These are phyloP conservation scores for Oncorhynchus nerka DNA, from an alignment of 2,113 vertebrate genomes.

Conservation along the genomic window DNA sequence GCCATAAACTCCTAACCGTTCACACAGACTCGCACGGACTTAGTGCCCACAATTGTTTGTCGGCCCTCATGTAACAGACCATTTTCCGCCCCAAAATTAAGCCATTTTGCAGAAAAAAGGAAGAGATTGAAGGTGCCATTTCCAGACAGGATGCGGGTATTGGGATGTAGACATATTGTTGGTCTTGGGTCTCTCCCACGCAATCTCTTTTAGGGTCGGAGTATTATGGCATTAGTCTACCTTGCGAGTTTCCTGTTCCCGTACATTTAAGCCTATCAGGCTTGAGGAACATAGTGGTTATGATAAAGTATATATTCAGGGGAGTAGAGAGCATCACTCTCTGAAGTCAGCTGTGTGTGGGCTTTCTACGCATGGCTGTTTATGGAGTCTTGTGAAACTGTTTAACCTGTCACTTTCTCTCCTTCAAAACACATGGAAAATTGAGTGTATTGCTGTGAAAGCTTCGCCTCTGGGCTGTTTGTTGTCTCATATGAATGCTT, in stretches of 20 bases:
- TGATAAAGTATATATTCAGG: constrained; percentile 36
- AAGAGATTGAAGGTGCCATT: constrained; percentile 56
- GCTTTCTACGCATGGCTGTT: constrained; percentile 32
- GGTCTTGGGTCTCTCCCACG: constrained; percentile 72
- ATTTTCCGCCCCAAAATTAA: constrained; percentile 53
- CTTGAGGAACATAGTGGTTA: constrained; percentile 51
- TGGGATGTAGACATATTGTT: constrained; percentile 63
- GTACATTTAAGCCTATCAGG: constrained; percentile 62
- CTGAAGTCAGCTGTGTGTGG: constrained; percentile 67
- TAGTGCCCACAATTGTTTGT: constrained; percentile 59
- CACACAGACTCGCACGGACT: constrained; percentile 46
- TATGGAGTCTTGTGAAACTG: not conserved
- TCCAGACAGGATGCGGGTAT: constrained; percentile 72
- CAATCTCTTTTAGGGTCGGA: constrained; percentile 32
- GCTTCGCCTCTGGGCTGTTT: no score
- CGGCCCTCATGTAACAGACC: constrained; percentile 45
- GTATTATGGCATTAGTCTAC: constrained; percentile 28
- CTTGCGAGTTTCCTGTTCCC: constrained; percentile 28
- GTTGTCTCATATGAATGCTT: no score
- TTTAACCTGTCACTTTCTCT: not conserved
- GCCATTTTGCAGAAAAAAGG: constrained; percentile 40
- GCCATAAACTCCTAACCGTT: constrained; percentile 33
- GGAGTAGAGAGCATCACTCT: constrained; percentile 51
- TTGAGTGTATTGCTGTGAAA: no score
- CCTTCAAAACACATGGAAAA: not conserved